phyloP scores from a whole-genome alignment of 2,113 vertebrate species.

The Pseudopipra pipra region DNA sequence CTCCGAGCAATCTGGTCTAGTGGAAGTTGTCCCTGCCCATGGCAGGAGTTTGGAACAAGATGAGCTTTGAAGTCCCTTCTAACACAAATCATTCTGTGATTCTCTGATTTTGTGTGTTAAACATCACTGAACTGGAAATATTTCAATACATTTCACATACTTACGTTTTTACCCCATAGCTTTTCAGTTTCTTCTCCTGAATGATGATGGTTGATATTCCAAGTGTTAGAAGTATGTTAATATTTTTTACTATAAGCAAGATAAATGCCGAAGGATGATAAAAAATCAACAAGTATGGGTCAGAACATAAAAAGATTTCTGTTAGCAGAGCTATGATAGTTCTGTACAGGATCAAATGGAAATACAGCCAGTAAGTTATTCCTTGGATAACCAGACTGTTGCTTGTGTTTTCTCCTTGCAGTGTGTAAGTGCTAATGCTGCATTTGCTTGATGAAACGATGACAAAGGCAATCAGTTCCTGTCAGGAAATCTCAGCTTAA shows the following conservation, averaged over 20 bases:
- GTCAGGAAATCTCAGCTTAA: not conserved
- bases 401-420: not conserved
- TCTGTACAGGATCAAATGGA: not conserved
- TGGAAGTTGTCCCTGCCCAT: not conserved
- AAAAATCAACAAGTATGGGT: not conserved
- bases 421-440: not conserved
- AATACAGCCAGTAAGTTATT: not conserved
- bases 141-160: not conserved
- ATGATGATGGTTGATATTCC: not conserved
- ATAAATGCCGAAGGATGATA: not conserved
- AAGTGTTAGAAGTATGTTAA: not conserved
- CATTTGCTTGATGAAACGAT: not conserved
- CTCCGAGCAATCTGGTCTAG: not conserved
- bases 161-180: not conserved
- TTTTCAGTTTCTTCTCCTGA: not conserved
- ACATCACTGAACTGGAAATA: not conserved
- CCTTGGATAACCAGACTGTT: not conserved
- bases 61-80: not conserved
- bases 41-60: not conserved
- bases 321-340: not conserved
- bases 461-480: not conserved
- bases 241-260: not conserved
- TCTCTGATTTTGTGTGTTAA: not conserved
- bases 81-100: not conserved
- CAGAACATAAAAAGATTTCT: not conserved